Evolutionary conservation across 2,888 invertebrate genomes (phyloP), one percentile per base, ranked within the genome.

Genomic region (Polydesmus complanatus): DNA sequence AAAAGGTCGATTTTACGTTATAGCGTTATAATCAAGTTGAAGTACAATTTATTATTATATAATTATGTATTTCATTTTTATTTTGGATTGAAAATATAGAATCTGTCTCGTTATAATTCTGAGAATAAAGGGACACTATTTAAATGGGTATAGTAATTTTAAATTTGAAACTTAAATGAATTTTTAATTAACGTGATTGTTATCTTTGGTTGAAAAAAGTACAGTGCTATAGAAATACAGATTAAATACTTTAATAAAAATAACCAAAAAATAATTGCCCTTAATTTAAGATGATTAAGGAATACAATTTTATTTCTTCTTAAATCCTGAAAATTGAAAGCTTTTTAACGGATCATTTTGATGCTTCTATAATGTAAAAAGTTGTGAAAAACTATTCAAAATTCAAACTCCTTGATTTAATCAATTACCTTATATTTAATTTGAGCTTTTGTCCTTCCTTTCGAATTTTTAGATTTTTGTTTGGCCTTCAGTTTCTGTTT

Each of bases 281-380:
- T n/a, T n/a, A n/a, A n/a, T n/a, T 37, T 37, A 8, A 8, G 5
- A 14, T 37, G 14, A 14, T 37, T 37, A 37, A 37, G 5, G 37
- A 37, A 37, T 37, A 8, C 14, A 8, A 37, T 37, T 37, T 37
- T 37, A 37, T 53, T 75, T 76, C 67, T 78, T 80, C 66, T 77
- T 78, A 56, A 79, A 72, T 57, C 77, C 79, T 65, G 79, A 79
- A 68, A 82, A 80, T 67, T 83, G 77, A 74, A 86, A 81, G 69
- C 82, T 83, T 65, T 80, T 76, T 62, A 86, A 73, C 0, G 85
- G 85, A 72, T 86, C 83, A 60, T 75, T 81, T 69, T 80, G 80
- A 53, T 81, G 78, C 14, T 81, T 82, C 83, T 85, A 75, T 8
- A 75, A 74, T n/a, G n/a, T n/a, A n/a, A 61, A 65, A 65, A 68